Evolutionary conservation across 2,797 vertebrate species (phyloP).

Genomic region (Pelodytes ibericus): DNA sequence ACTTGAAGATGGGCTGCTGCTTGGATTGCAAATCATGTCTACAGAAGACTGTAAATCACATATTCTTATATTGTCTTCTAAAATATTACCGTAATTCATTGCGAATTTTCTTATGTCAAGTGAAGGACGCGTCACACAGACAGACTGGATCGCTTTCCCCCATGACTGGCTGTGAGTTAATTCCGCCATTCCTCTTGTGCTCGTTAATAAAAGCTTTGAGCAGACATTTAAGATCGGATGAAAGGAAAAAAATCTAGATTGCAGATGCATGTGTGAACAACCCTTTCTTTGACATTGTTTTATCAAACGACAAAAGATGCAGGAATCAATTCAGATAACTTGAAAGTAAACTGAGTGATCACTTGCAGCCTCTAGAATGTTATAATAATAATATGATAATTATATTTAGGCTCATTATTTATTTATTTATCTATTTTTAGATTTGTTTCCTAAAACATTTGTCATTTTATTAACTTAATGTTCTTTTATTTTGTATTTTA

Average conservation of each 20-base stretch:
- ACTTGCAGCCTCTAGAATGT: conserved; percentile 15
- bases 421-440: not conserved
- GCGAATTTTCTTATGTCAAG: not conserved
- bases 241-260: conserved; percentile 15
- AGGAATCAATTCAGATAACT: not conserved
- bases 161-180: not conserved
- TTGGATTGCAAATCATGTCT: not conserved
- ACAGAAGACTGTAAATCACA: not conserved
- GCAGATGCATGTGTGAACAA: not conserved
- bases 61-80: not conserved
- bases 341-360: not conserved
- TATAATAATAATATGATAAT: conserved; percentile 41
- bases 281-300: conserved; percentile 27
- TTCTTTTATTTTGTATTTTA: conserved; percentile 26
- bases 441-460: too few species aligned
- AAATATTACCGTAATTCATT: not conserved
- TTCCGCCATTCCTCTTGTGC: not conserved
- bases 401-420: conserved; percentile 27
- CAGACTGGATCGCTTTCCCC: not conserved
- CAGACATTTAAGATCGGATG: conserved; percentile 12
- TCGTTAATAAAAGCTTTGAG: not conserved
- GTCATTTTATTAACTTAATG: too few species aligned
- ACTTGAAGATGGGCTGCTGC: conserved; percentile 2
- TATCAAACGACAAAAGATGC: conserved; percentile 20
- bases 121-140: not conserved